Percentiles rank a stretch among this genome's conserved stretches.
These are phyloP conservation scores for Meles meles DNA, from an alignment of 2,113 vertebrate species.

Conservation along the genomic window DNA sequence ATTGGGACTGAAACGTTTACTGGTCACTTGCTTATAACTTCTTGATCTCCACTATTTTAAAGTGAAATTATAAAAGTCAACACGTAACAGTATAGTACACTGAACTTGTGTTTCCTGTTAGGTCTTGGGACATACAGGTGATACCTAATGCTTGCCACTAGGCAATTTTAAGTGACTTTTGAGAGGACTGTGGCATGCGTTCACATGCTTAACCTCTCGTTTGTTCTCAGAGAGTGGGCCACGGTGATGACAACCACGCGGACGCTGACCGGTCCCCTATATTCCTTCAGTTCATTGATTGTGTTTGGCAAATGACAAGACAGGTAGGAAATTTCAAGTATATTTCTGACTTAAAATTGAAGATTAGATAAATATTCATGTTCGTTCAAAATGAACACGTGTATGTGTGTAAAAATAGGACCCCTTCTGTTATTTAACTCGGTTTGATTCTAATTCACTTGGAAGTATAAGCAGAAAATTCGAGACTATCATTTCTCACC, in stretches of 20 bases:
- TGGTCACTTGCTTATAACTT: not conserved
- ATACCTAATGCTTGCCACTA: not conserved
- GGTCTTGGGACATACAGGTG: not conserved
- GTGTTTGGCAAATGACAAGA: slow-evolving; percentile 98
- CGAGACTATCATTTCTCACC: not conserved
- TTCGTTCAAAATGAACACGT: not conserved
- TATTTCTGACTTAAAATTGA: slow-evolving; percentile 11
- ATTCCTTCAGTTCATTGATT: slow-evolving; percentile 98
- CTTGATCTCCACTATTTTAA: not conserved
- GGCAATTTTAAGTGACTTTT: not conserved
- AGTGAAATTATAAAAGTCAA: slow-evolving; percentile 17
- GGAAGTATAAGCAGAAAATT: slow-evolving; percentile 3
- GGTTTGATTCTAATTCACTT: not conserved
- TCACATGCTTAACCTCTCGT: not conserved
- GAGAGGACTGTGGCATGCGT: not conserved
- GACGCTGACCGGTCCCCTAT: slow-evolving; percentile 96
- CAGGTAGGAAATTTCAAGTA: slow-evolving; percentile 85
- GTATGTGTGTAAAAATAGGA: not conserved
- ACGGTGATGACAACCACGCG: slow-evolving; percentile 93
- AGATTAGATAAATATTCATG: not conserved
- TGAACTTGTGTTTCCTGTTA: not conserved
- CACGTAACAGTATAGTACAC: not conserved
- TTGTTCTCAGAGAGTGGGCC: slow-evolving; percentile 90
- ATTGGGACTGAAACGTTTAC: not conserved
- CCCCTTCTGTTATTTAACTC: not conserved